Base-by-base conservation (phyloP, 2,888 invertebrate species). In the Vanessa cardui region DNA sequence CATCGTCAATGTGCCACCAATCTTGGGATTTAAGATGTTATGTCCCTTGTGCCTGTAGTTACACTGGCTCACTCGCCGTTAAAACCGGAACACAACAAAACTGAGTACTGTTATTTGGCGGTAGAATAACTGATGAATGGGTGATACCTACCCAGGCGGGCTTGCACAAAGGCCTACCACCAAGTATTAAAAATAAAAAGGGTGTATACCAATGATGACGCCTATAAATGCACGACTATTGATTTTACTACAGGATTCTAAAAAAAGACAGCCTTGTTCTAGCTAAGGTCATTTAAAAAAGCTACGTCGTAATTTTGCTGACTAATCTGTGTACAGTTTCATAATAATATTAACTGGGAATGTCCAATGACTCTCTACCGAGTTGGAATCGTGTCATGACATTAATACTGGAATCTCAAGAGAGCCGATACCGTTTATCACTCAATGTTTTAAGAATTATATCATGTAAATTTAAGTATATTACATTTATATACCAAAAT, bases 161-260 rank as follows among this genome's bases (percentile, higher is more conserved):
- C n/a, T n/a, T n/a, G n/a, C n/a, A n/a, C n/a, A n/a, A n/a, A n/a
- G n/a, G n/a, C n/a, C n/a, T n/a, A n/a, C n/a, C n/a, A n/a, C n/a
- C n/a, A n/a, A n/a, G n/a, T n/a, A n/a, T n/a, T n/a, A n/a, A n/a
- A n/a, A n/a, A n/a, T n/a, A n/a, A n/a, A n/a, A n/a, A n/a, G n/a
- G n/a, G 12, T 3, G 12, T 39, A 12, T 39, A 9, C 39, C 12
- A 9, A 39, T 31, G 49, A 18, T 60, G 47, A 49, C 60, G 47
- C 49, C 49, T 49, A 31, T 49, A 31, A 46, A 49, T 39, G 39
- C 39, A 39, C 33, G 31, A 47, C 49, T n/a, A 18, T 49, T 31
- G 49, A 60, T 60, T 60, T 26, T 47, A 47, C 47, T 16, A 52
- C 54, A 54, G 12, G n/a, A 54, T 20, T 44, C 52, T 62, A 49